phyloP scores from a whole-genome alignment of 2,888 invertebrate genomes.

The Mesoligia furuncula region DNA sequence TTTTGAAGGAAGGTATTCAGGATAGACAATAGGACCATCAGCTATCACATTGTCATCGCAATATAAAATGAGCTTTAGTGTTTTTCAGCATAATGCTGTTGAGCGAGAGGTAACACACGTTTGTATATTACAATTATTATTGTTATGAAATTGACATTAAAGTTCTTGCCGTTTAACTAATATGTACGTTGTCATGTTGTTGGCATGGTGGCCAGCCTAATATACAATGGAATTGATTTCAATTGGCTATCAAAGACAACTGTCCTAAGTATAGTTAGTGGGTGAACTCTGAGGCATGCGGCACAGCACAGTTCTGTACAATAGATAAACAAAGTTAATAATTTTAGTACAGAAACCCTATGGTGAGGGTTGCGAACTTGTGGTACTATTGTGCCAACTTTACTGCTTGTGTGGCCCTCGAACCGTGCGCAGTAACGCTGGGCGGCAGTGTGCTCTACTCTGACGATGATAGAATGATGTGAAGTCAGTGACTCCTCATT shows the following conservation, averaged over 20 bases:
- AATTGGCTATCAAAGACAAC: too few species aligned
- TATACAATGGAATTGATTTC: not conserved
- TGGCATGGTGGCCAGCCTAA: too few species aligned
- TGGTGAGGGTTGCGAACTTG: not conserved
- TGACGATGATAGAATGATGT: not conserved
- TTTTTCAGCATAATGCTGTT: constrained; percentile 75
- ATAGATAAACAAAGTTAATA: not conserved
- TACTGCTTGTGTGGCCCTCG: not conserved
- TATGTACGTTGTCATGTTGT: not conserved
- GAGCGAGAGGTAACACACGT: constrained; percentile 73
- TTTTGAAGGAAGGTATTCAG: not conserved
- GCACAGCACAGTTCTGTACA: not conserved
- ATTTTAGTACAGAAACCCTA: too few species aligned
- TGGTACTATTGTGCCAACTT: not conserved
- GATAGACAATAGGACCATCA: not conserved
- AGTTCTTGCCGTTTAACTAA: too few species aligned
- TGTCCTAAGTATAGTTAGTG: not conserved
- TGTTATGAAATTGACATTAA: not conserved
- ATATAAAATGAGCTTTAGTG: constrained; percentile 39
- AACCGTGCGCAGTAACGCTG: not conserved
- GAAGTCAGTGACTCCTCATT: not conserved
- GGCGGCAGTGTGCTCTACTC: too few species aligned
- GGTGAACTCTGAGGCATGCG: not conserved
- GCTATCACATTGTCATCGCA: not conserved
- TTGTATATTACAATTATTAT: constrained; percentile 1